Evolutionary conservation across 2,797 vertebrate genomes (phyloP), one percentile per base, ranked within the genome.

Genomic region (Meriones psammophilus): DNA sequence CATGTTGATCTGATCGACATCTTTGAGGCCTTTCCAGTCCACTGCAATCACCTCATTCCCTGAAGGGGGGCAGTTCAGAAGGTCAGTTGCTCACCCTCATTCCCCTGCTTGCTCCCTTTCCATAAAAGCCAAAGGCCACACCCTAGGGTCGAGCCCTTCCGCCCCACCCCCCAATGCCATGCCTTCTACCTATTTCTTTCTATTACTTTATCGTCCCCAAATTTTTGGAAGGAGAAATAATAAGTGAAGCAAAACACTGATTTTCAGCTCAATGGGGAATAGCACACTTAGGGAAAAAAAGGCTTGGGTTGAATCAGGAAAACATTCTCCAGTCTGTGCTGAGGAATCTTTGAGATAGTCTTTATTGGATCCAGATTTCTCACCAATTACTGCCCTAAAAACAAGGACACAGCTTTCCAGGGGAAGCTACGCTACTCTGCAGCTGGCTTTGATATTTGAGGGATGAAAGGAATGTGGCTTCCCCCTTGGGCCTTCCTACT

Each of bases 1-100:
- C 99, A 99, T 98, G 84, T 99, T 99, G 98, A 99, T 99, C 98
- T 99, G 99, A 98, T 99, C 99, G 85, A 99, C 99, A 99, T 99
- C 99, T 98, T 99, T 99, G 98, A 99, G 99, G 96, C 98, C 99
- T 97, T 99, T 99, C 99, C 99, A 99, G 97, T 99, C 99, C 62
- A 99, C 99, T 15, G 99, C 99, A 97, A 99, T 99, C 96, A 99
- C 99, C 98, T 99, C 99, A 0, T 99, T 99, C 97, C 99, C 99
- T 99, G 85, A n/a, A 54, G 50, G 50, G 50, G 50, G 50, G 50
- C 8, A 0, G 50, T 50, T 50, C 76, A n/a, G 93, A 78, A 88
- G 64, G 64, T 91, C 60, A 71, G 42, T 1, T 58, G 50, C 39
- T 10, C 5, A 2, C 60, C 58, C 18, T 46, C 58, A 10, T 68